Evolutionary conservation across 2,797 vertebrate species (phyloP), one percentile per base, ranked within the genome.

Genomic region (Typhlichthys eigenmanni): DNA sequence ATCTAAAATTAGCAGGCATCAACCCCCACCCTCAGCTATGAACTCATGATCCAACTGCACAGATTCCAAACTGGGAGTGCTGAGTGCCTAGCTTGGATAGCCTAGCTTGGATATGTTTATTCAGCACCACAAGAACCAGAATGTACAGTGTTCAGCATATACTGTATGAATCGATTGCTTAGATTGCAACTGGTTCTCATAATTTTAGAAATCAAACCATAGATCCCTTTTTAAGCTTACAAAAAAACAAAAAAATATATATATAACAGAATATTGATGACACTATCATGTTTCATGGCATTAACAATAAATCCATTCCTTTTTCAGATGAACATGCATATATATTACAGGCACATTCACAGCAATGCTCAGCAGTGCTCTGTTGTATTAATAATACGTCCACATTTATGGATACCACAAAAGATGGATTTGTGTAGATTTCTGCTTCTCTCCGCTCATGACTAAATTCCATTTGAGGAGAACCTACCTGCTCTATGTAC

Each of bases 401-500:
- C 24, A 29, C 24, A 29, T 29, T 54, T 29, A 24, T 54, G 19
- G 24, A 61, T 29, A 34, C 13, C 4, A 6, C 24, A 29, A 29
- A 29, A 13, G 3, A 17, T 57, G 13, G 48, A n/a, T 47, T 45
- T 58, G n/a, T 53, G 66, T 62, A 55, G 70, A 68, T 62, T 58
- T 62, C 43, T 47, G 48, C 64, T 64, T 45, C 63, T 58, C 52
- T 76, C 64, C 50, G n/a, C 65, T 72, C 38, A 76, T 45, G 48
- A 65, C 51, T 61, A 62, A 58, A 57, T 64, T 72, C 65, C 3
- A 14, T 58, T 79, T 48, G 53, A 72, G 69, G 78, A 76, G 66
- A 71, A 85, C 92, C 78, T 93, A 93, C 92, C 92, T 93, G 89
- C 74, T 84, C 72, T 85, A 71, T 84, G 78, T 73, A 75, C 79